Evolutionary conservation across 1,140 invertebrate genomes (phyloP), one percentile per base, ranked within the genome.

Genomic region (Magallana gigas): DNA sequence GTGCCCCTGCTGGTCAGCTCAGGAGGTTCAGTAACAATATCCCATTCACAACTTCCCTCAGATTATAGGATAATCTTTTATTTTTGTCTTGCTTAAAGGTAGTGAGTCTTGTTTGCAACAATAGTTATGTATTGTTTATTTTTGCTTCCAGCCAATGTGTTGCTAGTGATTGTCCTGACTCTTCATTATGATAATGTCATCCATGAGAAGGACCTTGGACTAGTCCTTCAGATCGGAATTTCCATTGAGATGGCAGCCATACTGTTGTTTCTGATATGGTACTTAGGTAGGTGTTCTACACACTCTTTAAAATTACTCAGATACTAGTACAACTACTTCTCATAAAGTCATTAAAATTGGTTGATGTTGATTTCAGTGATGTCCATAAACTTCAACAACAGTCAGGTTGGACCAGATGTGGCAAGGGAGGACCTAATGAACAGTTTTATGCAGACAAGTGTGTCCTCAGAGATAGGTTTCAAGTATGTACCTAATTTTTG

Each of bases 341-440:
- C 36, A 48, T 48, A 48, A 48, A 48, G 36, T 48, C 36, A 48
- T 48, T 48, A 48, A 48, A 48, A 48, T 48, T 48, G 14, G 18
- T 64, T 64, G 62, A 18, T 64, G 14, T 83, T 86, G n/a, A 83
- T 62, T 92, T 6, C 89, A 93, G 92, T 90, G 6, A 76, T 87
- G 57, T 92, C 91, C 56, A 23, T 90, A 12, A 68, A 84, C n/a
- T 93, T 93, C 85, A 93, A 93, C 83, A 85, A 76, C n/a, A 88
- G 89, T 64, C 81, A 90, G 57, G 90, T 91, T 11, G 87, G 83
- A 16, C 93, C 93, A 36, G 93, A 93, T 88, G 92, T 93, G 0
- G 88, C 83, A n/a, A 91, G 92, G 81, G 91, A 92, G 36, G 93
- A 93, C 60, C 85, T 92, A 83, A 86, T 92, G 85, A 90, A 90